Base-by-base conservation (phyloP, 2,888 invertebrate genomes). In the Drosophila algonquin region DNA sequence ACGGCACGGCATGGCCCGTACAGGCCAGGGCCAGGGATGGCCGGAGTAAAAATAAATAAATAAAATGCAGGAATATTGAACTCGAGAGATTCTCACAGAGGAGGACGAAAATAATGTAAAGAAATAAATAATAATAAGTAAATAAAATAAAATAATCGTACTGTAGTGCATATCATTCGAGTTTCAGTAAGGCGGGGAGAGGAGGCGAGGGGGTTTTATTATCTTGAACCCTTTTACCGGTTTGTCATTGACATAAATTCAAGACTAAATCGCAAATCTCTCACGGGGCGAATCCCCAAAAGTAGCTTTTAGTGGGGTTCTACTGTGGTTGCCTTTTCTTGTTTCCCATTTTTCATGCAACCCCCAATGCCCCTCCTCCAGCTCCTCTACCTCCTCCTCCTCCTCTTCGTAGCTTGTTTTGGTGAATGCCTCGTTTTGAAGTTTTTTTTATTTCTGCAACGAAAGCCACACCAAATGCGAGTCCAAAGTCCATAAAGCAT, bases 401-500 rank as follows among this genome's bases (percentile, higher is more conserved):
- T 30, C 9, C 52, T 14, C 21, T 5, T 50, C 68, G 72, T 45
- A 74, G 81, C 14, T 74, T 69, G 81, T 76, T 87, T 87, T 85
- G 82, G 79, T 74, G 79, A 81, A 77, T 87, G 79, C 51, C 40
- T 14, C 45, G 46, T 55, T 50, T 60, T 48, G 55, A 51, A 53
- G 58, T 67, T 53, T 27, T 51, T 68, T 27, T 45, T 68, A 48
- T 45, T 69, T 69, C 46, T 70, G 60, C 47, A 69, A 53, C 57
- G 47, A 47, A 47, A 57, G 61, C 47, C 55, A 74, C 63, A 76
- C 67, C 81, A 60, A 30, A 52, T 76, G 79, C 79, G 73, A 88
- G 83, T 83, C 88, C 76, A 88, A 83, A 83, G 83, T 83, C 83
- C 83, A 83, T 88, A 88, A 88, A 88, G 88, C 83, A 86, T 86